These are phyloP conservation scores for Drosophila crucigera DNA, from an alignment of 2,888 invertebrate species.

Conservation along the genomic window DNA sequence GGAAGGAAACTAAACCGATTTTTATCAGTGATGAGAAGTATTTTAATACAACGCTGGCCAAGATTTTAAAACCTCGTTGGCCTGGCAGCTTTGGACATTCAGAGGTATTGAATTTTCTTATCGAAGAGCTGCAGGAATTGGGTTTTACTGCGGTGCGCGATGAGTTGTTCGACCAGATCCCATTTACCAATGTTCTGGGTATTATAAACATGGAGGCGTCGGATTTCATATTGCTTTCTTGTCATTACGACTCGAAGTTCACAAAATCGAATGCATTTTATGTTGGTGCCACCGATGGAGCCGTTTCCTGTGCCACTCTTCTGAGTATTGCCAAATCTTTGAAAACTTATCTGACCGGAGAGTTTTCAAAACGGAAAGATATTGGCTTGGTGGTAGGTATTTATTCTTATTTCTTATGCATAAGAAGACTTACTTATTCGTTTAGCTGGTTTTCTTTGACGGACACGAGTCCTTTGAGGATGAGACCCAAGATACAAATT, in stretches of 20 bases:
- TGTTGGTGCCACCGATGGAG: constrained; percentile 94
- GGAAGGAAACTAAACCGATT: neutral
- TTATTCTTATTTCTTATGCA: neutral
- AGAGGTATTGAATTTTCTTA: constrained; percentile 35
- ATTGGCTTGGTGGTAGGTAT: constrained; percentile 47
- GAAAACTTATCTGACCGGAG: constrained; percentile 84
- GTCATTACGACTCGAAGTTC: constrained; percentile 92
- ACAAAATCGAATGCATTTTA: constrained; percentile 82
- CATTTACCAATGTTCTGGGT: constrained; percentile 88
- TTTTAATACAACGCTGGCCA: constrained; percentile 40
- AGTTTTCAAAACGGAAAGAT: constrained; percentile 86
- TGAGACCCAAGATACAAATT: constrained; percentile 92
- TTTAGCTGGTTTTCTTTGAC: constrained; percentile 97
- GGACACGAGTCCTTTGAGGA: constrained; percentile 97
- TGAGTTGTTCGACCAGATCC: constrained; percentile 71
- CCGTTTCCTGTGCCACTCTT: constrained; percentile 96
- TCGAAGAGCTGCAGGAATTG: constrained; percentile 18
- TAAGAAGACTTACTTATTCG: neutral
- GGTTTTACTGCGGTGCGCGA: constrained; percentile 38
- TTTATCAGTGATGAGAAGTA: constrained; percentile 32
- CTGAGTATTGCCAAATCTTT: constrained; percentile 90
- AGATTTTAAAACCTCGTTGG: constrained; percentile 42
- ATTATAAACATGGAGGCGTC: constrained; percentile 89
- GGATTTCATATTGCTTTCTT: constrained; percentile 89
- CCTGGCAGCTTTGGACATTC: constrained; percentile 43